Base-by-base conservation (phyloP, 1,140 invertebrate genomes). In the Scaptomyza graminum region DNA sequence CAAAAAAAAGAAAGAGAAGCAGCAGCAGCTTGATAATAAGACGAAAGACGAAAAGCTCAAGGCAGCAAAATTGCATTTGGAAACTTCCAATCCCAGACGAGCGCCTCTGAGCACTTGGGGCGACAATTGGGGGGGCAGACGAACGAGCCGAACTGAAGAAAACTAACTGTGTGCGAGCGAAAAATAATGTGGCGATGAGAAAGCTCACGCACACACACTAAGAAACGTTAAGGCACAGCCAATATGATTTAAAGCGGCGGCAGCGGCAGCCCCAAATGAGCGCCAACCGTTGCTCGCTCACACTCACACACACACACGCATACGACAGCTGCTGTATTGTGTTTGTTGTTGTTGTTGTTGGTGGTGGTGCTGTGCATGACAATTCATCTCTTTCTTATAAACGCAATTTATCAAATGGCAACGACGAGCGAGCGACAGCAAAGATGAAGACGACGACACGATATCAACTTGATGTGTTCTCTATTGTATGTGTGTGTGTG, bases 301-400 rank as follows among this genome's bases (percentile, higher is more conserved):
- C 69, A 67, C 68, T 52, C 61, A 46, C 31, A 64, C 57, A 54
- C 46, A 54, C 46, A 68, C 44, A 64, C 54, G 34, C 12, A 5
- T 12, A 59, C 66, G 54, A 31, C 66, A 59, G 62, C 57, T 54
- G 50, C 50, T 15, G 66, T 43, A 7, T 22, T 22, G 18, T 22
- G 31, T 34, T 34, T 60, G 39, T 49, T 75, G 72, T 51, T 59
- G 54, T 59, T 70, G 67, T 37, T 54, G 60, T 64, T 84, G 76
- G 70, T 79, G 85, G 41, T 54, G 68, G 63, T 72, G 69, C 63
- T 90, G 90, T 91, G 87, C 90, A 91, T 90, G 90, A 91, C 90
- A 91, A 91, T 91, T 91, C 90, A 91, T 91, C 90, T 91, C 90
- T 91, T 91, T 91, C 90, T 91, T 90, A 91, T 91, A 90, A 91